Evolutionary conservation across 2,888 invertebrate species (phyloP), one percentile per base, ranked within the genome.

Genomic region (Volucella inanis): DNA sequence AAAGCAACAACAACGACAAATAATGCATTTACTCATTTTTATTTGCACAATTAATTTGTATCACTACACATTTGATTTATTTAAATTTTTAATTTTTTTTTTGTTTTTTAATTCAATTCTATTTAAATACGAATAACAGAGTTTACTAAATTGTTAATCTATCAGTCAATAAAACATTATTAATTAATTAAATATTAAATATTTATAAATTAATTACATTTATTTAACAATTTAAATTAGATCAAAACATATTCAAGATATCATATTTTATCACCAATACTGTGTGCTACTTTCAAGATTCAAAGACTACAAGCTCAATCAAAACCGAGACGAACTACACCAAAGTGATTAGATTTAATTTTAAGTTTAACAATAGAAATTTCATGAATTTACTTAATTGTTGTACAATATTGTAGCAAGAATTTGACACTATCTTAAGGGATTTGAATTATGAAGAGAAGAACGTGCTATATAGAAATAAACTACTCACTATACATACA

Each of bases 91-190:
- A 38, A 22, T 49, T 72, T 88, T 86, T 87, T 88, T 84, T 87
- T 87, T 87, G 76, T 88, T 87, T 88, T 78, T 81, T 79, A 78
- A 78, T 82, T 87, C 87, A 80, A 81, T 80, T 72, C 50, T 72
- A 74, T 76, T 77, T 86, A 71, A 82, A 75, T 87, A 82, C 72
- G 84, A 81, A 86, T 86, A 86, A 86, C 85, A 85, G 85, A 85
- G 77, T 80, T 87, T 81, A 83, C 85, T 85, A 85, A 87, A 76
- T 87, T 87, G 89, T 90, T 90, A 91, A 90, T 88, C 91, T 91
- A 91, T 91, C 90, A 90, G 90, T 90, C 90, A 88, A 90, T 89
- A 89, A 87, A 82, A 83, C 86, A 81, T 72, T 85, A 77, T 81
- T 81, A 81, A 85, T 83, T 78, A 61, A 88, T 89, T 31, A 31